Evolutionary conservation across 2,113 vertebrate genomes (phyloP), one percentile per base, ranked within the genome.

Genomic region (Neofelis nebulosa): DNA sequence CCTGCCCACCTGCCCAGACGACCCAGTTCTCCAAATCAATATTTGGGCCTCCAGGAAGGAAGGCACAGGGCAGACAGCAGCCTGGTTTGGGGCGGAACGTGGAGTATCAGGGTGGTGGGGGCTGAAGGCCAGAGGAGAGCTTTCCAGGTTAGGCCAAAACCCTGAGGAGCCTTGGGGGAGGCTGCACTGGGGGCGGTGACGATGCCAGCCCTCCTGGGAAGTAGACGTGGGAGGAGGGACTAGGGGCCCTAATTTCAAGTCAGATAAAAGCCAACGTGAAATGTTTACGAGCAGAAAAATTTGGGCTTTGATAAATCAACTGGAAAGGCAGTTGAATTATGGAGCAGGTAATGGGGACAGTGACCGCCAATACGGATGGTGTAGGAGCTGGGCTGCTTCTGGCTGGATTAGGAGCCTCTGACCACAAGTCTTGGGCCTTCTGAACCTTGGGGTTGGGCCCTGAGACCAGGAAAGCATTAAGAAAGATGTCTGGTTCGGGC

Each of bases 271-370:
- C 95, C 33, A 74, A 91, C 84, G 45, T 98, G 98, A 98, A 98
- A 97, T 98, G 98, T 98, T 98, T 98, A 98, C 3, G 94, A 98
- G 29, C 86, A 98, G 96, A 98, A 98, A 98, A 98, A 95, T 91
- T 96, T 0, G 78, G 91, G 33, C 97, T 98, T 98, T 98, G 98
- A 98, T 98, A 98, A 98, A 98, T 97, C 98, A 98, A 83, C 97
- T 96, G 89, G 97, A 98, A 98, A 98, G 87, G 90, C 11, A 78
- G 91, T 11, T 98, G 98, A 98, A 23, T 98, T 95, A 98, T 94
- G 95, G 95, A 89, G 91, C 94, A 97, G 97, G 98, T 97, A 98
- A 98, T 91, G 97, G 97, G 87, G 76, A 96, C 92, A 8, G 2
- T 76, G 97, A 95, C 96, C 97, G 96, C 96, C 96, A 57, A 83